Base-by-base conservation (phyloP, 2,113 vertebrate species). In the Hippocampus comes region DNA sequence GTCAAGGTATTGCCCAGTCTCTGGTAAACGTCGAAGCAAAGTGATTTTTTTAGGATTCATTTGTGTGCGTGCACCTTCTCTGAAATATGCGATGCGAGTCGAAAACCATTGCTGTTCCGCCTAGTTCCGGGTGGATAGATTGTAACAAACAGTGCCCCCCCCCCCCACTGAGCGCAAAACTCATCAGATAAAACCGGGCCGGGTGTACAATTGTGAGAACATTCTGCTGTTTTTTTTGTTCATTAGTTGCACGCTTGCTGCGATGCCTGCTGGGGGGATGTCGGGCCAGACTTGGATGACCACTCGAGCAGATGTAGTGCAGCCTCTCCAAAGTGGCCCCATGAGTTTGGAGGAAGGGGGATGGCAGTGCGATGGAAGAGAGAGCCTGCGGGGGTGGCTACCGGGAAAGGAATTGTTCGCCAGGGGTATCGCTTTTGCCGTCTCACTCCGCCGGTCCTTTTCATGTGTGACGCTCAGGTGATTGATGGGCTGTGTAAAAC, bases 401-500 rank as follows among this genome's bases (percentile, higher is more conserved):
- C 77, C 76, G 81, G 80, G 72, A 79, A 81, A 79, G 46, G 79
- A 81, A 77, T 65, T 68, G 69, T 67, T 85, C 86, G 87, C 78
- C 30, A 63, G 87, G 77, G 89, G 87, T 80, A 83, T 84, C 83
- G 77, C 88, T 89, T 87, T 86, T 76, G 79, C 81, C 83, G 88
- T 89, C 86, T 91, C 90, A 88, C 89, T 90, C 89, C 87, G 84
- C 84, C 88, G 90, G 88, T 88, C 89, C 89, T 87, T 89, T 83
- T 91, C 90, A 91, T 91, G 89, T 90, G 87, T 89, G 90, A 88
- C 87, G 86, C 86, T 90, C 90, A 88, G 82, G 81, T 89, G 89
- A 90, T 89, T 90, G 90, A 91, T 89, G 89, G 90, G 78, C 88
- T 90, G 88, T 91, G 89, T 89, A 90, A 91, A 89, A 89, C 80